A percentile compares a stretch with the other conserved stretches of the same genome.
These are phyloP conservation scores for Momotus momota DNA, from an alignment of 2,797 vertebrate genomes.

Conservation along the genomic window DNA sequence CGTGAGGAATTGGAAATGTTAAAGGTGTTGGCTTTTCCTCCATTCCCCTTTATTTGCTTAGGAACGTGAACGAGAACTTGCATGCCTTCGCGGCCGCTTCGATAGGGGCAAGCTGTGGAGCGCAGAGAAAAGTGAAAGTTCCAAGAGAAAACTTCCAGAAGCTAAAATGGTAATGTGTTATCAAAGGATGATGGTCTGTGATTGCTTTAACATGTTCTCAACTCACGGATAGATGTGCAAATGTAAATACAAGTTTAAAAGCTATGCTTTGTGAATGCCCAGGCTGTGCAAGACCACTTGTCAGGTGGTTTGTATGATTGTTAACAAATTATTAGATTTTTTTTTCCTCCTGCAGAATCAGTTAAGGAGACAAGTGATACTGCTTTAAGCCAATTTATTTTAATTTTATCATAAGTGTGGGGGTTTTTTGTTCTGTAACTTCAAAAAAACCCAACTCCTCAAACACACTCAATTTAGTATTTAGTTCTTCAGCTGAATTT, in stretches of 20 bases:
- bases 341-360: neutral
- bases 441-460: neutral
- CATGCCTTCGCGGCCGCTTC: constrained; percentile 87
- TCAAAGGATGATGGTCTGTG: neutral
- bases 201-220: neutral
- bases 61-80: constrained; percentile 93
- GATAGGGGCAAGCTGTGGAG: constrained; percentile 86
- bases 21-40: neutral
- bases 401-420: neutral
- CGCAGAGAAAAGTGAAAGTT: constrained; percentile 76
- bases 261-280: neutral
- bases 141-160: constrained; percentile 63
- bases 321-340: neutral
- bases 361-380: neutral
- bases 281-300: accelerated
- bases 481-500: neutral
- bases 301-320: neutral
- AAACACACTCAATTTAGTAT: neutral
- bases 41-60: constrained; percentile 37
- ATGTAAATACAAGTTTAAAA: neutral
- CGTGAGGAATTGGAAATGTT: neutral
- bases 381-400: neutral
- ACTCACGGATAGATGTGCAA: neutral
- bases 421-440: accelerated
- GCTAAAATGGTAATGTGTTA: constrained; percentile 70